Evolutionary conservation across 2,113 vertebrate species (phyloP).

Genomic region (Proteles cristata): DNA sequence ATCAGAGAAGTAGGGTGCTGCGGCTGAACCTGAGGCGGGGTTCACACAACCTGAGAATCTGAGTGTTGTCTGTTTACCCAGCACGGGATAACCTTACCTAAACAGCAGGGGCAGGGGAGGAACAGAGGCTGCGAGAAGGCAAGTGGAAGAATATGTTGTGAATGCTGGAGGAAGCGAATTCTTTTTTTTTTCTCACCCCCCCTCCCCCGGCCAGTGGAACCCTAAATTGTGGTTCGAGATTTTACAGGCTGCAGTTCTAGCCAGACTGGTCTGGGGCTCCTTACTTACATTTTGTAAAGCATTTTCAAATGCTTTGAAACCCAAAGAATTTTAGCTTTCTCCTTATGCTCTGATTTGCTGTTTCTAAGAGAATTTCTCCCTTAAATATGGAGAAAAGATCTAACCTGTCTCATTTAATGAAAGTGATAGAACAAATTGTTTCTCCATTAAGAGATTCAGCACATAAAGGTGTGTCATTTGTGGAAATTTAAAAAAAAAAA

Average conservation of each 20-base stretch:
- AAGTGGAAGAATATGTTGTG: constrained; percentile 62
- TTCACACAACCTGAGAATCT: constrained; percentile 91
- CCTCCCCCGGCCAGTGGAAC: background rate
- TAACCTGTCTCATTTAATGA: background rate
- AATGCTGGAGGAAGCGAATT: constrained; percentile 23
- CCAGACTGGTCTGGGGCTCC: background rate
- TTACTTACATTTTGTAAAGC: constrained; percentile 24
- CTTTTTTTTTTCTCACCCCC: background rate
- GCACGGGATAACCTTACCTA: constrained; percentile 82
- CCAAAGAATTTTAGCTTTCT: constrained; percentile 42
- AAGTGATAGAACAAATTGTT: background rate
- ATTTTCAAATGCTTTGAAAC: constrained; percentile 27
- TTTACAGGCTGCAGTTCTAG: background rate
- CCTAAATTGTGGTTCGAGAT: constrained; percentile 27
- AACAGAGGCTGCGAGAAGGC: constrained; percentile 74
- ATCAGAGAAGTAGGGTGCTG: constrained; percentile 90
- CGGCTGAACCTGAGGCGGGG: constrained; percentile 93
- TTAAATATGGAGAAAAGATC: background rate
- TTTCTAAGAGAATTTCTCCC: background rate
- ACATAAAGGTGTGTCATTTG: background rate
- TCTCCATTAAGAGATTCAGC: background rate
- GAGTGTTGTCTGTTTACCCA: constrained; percentile 83
- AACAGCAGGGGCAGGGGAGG: constrained; percentile 51
- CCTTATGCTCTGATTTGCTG: constrained; percentile 22
- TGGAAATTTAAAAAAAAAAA: background rate